phyloP scores from a whole-genome alignment of 2,888 invertebrate species.

The Diarsia rubi region DNA sequence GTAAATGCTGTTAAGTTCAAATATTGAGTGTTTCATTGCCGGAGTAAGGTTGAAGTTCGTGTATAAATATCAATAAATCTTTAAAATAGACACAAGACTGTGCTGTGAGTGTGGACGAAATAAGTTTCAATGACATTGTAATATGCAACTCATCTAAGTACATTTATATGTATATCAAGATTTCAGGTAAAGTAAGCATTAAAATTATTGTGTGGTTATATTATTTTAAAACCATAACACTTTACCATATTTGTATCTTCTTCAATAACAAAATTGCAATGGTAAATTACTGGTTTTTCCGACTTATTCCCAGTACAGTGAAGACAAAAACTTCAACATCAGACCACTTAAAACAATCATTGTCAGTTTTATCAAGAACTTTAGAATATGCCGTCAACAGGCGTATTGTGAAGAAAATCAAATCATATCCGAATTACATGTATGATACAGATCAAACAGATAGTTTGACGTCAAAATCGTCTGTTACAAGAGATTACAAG shows the following conservation, averaged over 20 bases:
- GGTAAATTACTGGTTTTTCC: not conserved
- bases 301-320: too few species aligned
- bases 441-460: constrained; percentile 19
- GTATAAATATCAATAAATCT: not conserved
- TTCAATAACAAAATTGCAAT: not conserved
- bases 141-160: not conserved
- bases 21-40: not conserved
- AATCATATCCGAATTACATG: constrained; percentile 43
- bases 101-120: not conserved
- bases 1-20: not conserved
- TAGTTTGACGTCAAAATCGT: constrained; percentile 26
- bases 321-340: constrained; percentile 2
- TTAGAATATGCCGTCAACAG: constrained; percentile 29
- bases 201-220: not conserved
- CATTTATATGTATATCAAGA: not conserved
- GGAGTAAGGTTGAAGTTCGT: not conserved
- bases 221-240: not conserved
- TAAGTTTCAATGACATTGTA: not conserved
- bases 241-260: not conserved
- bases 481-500: constrained; percentile 11
- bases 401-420: constrained; percentile 32
- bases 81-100: too few species aligned
- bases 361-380: constrained; percentile 36
- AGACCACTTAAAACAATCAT: constrained; percentile 16
- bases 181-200: not conserved